phyloP scores from a whole-genome alignment of 1,140 invertebrate species.

The Druon quercuslanigerum region DNA sequence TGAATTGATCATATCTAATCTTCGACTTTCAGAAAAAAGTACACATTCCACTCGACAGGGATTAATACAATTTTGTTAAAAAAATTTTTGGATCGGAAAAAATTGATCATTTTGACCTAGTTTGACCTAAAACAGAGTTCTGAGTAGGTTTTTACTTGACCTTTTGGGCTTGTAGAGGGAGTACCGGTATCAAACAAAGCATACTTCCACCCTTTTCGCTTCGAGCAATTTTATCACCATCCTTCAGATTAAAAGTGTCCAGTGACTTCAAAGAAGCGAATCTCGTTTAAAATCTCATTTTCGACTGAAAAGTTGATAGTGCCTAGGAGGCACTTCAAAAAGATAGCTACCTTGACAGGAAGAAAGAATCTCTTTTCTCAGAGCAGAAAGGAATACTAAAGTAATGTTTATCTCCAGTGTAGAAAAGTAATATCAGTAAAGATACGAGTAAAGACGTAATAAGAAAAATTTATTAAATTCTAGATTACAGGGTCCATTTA shows the following conservation, averaged over 20 bases:
- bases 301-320: slow-evolving; percentile 24
- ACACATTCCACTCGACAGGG: too few species aligned
- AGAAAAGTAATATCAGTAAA: too few species aligned
- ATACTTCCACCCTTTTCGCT: slow-evolving; percentile 8
- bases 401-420: too few species aligned
- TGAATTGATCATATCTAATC: too few species aligned
- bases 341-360: not conserved
- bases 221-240: slow-evolving; percentile 18
- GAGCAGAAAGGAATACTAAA: not conserved
- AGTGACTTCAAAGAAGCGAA: slow-evolving; percentile 13
- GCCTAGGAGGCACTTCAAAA: slow-evolving; percentile 10
- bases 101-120: too few species aligned
- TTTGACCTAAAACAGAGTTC: too few species aligned
- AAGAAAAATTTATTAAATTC: not conserved
- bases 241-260: slow-evolving; percentile 26
- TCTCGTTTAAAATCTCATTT: slow-evolving; percentile 30
- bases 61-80: too few species aligned
- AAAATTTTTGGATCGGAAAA: too few species aligned
- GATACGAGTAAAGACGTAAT: not conserved
- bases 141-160: too few species aligned
- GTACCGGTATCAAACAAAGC: not conserved
- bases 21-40: too few species aligned
- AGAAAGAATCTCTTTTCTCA: not conserved
- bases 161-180: too few species aligned
- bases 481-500: not conserved